Conservation (phyloP, 2,113 vertebrate genomes). For the Charadrius vociferus region DNA sequence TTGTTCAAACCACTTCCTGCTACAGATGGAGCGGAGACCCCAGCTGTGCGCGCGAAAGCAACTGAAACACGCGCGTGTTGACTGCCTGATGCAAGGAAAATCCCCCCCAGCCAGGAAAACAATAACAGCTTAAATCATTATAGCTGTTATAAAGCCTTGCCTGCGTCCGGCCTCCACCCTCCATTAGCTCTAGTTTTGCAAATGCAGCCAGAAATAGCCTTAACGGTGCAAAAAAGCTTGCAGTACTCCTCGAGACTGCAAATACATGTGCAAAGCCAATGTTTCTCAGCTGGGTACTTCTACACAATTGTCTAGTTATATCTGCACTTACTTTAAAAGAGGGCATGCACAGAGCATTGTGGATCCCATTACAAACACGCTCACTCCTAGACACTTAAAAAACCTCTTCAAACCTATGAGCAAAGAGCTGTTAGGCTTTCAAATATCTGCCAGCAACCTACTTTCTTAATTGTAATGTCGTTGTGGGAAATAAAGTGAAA, state of each 20-base stretch:
- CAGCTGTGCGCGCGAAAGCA: background rate
- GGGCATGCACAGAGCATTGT: background rate
- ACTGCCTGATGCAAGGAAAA: background rate
- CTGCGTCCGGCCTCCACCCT: background rate
- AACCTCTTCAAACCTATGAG: background rate
- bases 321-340: background rate
- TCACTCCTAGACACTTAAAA: background rate
- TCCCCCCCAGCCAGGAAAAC: constrained; percentile 26
- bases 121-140: background rate
- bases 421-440: background rate
- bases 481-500: background rate
- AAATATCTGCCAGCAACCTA: background rate
- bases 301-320: background rate
- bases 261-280: background rate
- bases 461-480: background rate
- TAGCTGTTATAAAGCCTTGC: background rate
- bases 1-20: background rate
- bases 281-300: background rate
- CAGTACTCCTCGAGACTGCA: background rate
- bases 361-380: background rate
- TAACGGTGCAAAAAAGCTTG: background rate
- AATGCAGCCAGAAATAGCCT: background rate
- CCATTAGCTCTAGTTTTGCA: background rate
- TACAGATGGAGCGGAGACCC: background rate
- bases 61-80: background rate